Evolutionary conservation across 2,888 invertebrate genomes (phyloP), one percentile per base, ranked within the genome.

Genomic region (Tetheella fluctuosa): DNA sequence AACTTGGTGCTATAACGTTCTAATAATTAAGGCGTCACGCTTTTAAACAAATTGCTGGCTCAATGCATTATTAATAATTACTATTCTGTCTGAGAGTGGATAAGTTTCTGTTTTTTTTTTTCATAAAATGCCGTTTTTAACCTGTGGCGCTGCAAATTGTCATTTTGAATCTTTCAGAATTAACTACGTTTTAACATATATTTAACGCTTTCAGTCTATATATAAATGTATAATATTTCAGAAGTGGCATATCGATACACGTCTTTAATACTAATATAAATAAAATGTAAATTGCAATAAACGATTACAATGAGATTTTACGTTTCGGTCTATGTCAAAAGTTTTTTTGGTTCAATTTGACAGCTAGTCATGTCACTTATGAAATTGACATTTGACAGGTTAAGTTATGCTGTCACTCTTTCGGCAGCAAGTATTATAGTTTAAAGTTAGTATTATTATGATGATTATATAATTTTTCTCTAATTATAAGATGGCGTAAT

Each of bases 401-500:
- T 64, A 37, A 23, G 64, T 65, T 57, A 67, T 60, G 69, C 77
- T 77, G 81, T 75, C 79, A 63, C 63, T 64, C 55, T 66, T 64
- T 73, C 67, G 75, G 73, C 81, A 77, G 78, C 77, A 73, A 89
- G 89, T 89, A 88, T 89, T 88, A 88, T 86, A 85, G 83, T 82
- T 76, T 84, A 84, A 70, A 61, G 68, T 65, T 84, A 86, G 82
- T 90, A 88, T 86, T 86, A 88, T 87, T 81, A 80, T 65, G 64
- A 78, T 65, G 74, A 81, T 73, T 68, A 76, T 79, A 48, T 82
- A 83, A 83, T 83, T 81, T 84, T 81, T 85, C 81, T 71, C 78
- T 84, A 83, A 79, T 74, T 80, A 69, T 91, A 91, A 91, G 93
- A 92, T 91, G 91, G 91, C 92, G 91, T 91, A 88, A 83, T 87